These are phyloP conservation scores for Melanaphis sacchari DNA, from an alignment of 1,140 invertebrate species.

Conservation along the genomic window DNA sequence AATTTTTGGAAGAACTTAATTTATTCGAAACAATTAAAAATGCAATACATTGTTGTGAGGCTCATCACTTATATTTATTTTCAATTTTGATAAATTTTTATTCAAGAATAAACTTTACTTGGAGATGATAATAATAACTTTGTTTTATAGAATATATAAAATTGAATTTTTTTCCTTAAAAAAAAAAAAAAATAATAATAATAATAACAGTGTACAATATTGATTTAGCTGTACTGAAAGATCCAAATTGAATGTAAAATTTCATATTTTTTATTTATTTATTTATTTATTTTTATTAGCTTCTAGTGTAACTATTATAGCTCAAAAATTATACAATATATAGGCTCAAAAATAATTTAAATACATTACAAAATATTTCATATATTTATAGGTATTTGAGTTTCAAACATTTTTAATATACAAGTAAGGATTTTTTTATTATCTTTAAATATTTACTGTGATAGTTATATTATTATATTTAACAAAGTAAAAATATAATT, in stretches of 20 bases:
- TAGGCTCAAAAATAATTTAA: too few species aligned
- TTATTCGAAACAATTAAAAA: not conserved
- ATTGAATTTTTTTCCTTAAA: too few species aligned
- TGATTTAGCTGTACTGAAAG: not conserved
- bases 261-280: too few species aligned
- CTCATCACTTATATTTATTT: not conserved
- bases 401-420: not conserved
- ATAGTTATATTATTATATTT: not conserved
- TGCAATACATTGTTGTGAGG: not conserved
- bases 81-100: not conserved
- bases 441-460: not conserved
- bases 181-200: too few species aligned
- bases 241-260: too few species aligned
- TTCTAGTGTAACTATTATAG: too few species aligned
- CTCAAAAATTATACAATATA: too few species aligned
- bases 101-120: not conserved
- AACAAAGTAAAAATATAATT: not conserved
- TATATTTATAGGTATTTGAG: not conserved
- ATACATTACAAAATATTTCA: not conserved
- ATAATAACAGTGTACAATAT: too few species aligned
- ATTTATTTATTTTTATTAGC: too few species aligned
- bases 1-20: not conserved
- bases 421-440: not conserved
- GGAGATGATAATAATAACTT: not conserved
- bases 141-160: not conserved